A percentile compares a stretch with the other conserved stretches of the same genome.
These are phyloP conservation scores for Drosophila novamexicana DNA, from an alignment of 1,140 invertebrate genomes.

Conservation along the genomic window DNA sequence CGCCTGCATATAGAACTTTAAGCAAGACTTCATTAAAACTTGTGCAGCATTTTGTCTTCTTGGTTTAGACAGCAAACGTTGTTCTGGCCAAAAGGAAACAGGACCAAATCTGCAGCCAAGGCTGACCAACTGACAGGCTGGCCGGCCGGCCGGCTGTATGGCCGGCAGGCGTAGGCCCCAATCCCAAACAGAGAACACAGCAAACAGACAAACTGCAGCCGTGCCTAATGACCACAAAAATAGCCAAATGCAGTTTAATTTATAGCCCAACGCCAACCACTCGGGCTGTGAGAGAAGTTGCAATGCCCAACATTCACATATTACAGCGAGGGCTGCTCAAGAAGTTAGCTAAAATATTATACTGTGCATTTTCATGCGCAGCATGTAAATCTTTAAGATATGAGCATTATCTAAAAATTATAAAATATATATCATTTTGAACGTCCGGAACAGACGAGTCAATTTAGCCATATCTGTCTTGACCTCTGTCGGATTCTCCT, in stretches of 20 bases:
- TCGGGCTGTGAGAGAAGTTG: conserved; percentile 17
- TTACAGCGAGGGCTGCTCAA: conserved; percentile 13
- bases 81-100: conserved; percentile 15
- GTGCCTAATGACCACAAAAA: conserved; percentile 76
- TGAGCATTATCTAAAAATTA: too few relatives aligned
- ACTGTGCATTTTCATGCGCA: too few relatives aligned
- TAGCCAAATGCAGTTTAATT: conserved; percentile 75
- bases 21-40: conserved; percentile 70
- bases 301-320: conserved; percentile 9
- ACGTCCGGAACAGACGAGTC: too few relatives aligned
- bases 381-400: too few relatives aligned
- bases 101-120: conserved; percentile 15
- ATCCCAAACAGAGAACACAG: conserved; percentile 18
- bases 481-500: too few relatives aligned
- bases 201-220: conserved; percentile 64
- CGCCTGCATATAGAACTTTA: conserved; percentile 45
- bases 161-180: conserved; percentile 7
- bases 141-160: not conserved
- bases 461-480: too few relatives aligned
- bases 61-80: not conserved
- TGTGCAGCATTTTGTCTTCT: conserved; percentile 39
- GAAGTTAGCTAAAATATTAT: conserved; percentile 1
- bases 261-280: conserved; percentile 61
- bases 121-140: conserved; percentile 27
- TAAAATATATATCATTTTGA: too few relatives aligned